phyloP scores from a whole-genome alignment of 2,888 invertebrate species.

The Laothoe populi region DNA sequence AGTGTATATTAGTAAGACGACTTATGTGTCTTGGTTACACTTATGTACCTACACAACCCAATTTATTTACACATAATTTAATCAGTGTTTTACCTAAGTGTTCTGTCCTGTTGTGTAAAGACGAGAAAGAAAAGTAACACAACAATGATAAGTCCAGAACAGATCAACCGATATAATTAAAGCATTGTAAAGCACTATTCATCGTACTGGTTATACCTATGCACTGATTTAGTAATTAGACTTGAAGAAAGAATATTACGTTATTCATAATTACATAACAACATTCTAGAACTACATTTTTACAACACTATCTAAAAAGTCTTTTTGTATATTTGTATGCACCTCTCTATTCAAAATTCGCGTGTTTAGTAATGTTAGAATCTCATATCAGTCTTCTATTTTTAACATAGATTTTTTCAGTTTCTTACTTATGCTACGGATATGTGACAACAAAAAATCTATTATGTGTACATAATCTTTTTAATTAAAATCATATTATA shows the following conservation, averaged over 20 bases:
- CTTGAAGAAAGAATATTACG: background rate
- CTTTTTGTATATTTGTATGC: background rate
- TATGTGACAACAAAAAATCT: background rate
- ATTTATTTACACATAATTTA: too few species aligned
- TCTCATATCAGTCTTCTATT: slow-evolving; percentile 7
- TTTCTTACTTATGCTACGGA: background rate
- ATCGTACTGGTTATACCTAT: too few species aligned
- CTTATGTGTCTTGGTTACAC: background rate
- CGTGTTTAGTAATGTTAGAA: background rate
- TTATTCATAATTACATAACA: background rate
- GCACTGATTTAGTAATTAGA: background rate
- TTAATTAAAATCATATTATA: too few species aligned
- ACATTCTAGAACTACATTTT: background rate
- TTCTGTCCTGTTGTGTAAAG: too few species aligned
- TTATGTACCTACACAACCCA: too few species aligned
- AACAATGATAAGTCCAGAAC: too few species aligned
- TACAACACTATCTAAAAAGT: background rate
- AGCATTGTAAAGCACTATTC: too few species aligned
- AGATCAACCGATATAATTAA: too few species aligned
- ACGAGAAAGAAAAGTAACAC: too few species aligned
- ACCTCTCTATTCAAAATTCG: background rate
- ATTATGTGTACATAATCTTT: too few species aligned
- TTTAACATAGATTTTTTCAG: background rate
- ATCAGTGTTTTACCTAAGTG: too few species aligned
- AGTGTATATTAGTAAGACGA: background rate